Evolutionary conservation across 2,113 vertebrate species (phyloP).

Genomic region (Pavo muticus): DNA sequence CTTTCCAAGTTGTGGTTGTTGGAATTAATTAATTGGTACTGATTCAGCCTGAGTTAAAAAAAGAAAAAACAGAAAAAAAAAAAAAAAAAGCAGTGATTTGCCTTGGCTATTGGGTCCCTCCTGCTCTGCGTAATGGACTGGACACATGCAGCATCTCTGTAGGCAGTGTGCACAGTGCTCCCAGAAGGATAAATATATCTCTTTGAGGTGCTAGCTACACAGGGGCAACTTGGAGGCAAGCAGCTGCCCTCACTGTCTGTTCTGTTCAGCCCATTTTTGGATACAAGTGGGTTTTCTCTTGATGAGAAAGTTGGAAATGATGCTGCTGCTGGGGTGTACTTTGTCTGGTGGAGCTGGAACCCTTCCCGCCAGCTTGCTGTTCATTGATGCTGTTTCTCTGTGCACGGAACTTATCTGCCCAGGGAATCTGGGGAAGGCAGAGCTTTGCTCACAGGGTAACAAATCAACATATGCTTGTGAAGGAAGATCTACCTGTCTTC

Average conservation of each 20-base stretch:
- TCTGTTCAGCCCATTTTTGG: neutral
- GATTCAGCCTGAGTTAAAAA: neutral
- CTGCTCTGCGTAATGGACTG: rapidly evolving
- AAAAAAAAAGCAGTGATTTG: neutral
- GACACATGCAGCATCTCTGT: neutral
- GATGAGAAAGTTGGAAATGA: neutral
- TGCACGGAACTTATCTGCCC: neutral
- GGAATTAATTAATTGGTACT: neutral
- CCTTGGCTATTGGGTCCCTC: neutral
- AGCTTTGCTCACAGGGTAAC: neutral
- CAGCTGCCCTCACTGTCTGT: neutral
- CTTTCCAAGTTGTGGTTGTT: neutral
- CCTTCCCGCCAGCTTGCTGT: neutral
- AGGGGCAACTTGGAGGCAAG: neutral
- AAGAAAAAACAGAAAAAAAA: too few species aligned
- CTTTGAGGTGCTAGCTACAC: rapidly evolving
- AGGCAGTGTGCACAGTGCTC: neutral
- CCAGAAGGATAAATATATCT: neutral
- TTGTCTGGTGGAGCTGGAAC: neutral
- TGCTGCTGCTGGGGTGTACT: rapidly evolving
- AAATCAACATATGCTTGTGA: neutral
- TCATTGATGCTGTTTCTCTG: neutral
- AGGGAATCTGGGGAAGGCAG: neutral
- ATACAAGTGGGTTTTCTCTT: neutral
- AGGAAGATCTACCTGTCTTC: neutral